Evolutionary conservation across 2,888 invertebrate genomes (phyloP).

Genomic region (Celastrina argiolus): DNA sequence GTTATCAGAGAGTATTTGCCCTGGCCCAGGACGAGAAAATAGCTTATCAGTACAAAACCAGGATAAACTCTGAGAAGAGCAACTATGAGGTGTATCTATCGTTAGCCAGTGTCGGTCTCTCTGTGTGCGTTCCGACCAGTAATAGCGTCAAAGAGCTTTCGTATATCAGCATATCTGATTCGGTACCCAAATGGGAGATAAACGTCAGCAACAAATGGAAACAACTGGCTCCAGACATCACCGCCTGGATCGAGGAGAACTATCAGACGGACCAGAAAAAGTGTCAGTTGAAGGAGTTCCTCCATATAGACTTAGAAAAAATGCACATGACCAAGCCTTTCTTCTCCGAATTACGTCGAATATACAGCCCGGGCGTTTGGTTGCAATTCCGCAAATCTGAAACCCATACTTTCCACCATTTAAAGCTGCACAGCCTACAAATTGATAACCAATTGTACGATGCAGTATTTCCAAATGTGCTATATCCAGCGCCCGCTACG

Average conservation of each 20-base stretch:
- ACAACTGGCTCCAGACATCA: conserved; percentile 84
- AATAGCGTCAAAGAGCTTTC: conserved; percentile 80
- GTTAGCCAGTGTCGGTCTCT: conserved; percentile 82
- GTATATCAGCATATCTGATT: conserved; percentile 81
- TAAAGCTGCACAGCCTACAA: conserved; percentile 82
- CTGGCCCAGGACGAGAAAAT: conserved; percentile 87
- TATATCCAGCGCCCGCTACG: conserved; percentile 79
- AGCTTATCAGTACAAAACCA: conserved; percentile 78
- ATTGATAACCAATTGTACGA: conserved; percentile 87
- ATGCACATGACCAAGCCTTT: conserved; percentile 94
- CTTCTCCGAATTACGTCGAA: conserved; percentile 85
- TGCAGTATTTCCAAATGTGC: conserved; percentile 82
- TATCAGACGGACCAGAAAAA: conserved; percentile 83
- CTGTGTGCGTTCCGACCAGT: conserved; percentile 69
- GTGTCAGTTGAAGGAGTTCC: conserved; percentile 86
- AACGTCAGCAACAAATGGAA: conserved; percentile 89
- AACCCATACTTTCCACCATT: conserved; percentile 81
- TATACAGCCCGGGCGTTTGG: conserved; percentile 86
- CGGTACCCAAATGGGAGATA: conserved; percentile 88
- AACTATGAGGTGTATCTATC: conserved; percentile 83
- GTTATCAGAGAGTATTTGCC: conserved; percentile 84
- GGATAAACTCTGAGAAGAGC: conserved; percentile 82
- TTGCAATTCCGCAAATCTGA: conserved; percentile 84
- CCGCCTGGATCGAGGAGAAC: conserved; percentile 90
- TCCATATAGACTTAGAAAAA: conserved; percentile 87